These are phyloP conservation scores for Schizaphis graminum DNA, from an alignment of 2,888 invertebrate genomes.

Conservation along the genomic window DNA sequence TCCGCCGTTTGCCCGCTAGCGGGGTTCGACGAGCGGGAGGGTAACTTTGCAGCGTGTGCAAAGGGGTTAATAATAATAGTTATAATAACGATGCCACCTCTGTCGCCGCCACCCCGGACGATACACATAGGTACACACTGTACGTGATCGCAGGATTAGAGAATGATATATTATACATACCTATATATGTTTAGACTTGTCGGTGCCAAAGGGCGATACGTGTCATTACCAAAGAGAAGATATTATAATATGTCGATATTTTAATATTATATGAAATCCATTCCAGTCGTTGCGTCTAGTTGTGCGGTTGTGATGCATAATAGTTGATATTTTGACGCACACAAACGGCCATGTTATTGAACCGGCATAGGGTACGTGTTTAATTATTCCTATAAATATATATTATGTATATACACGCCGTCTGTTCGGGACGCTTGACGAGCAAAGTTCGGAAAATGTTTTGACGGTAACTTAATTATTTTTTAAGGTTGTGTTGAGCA, in stretches of 20 bases:
- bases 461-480: neutral
- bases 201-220: neutral
- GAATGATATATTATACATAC: constrained; percentile 3
- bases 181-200: neutral
- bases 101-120: neutral
- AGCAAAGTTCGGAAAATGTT: neutral
- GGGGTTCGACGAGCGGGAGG: neutral
- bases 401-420: neutral
- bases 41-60: neutral
- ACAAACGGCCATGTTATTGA: neutral
- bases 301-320: neutral
- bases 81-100: neutral
- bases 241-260: neutral
- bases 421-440: neutral
- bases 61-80: neutral
- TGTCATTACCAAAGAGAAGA: neutral
- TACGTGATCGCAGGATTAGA: neutral
- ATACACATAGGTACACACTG: neutral
- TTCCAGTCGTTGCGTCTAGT: neutral
- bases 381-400: neutral
- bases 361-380: neutral
- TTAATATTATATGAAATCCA: neutral
- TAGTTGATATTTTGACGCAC: neutral
- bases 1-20: neutral
- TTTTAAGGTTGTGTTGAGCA: neutral